phyloP scores from a whole-genome alignment of 92 coral and sea anemone species.

The Bergia puertoricense region DNA sequence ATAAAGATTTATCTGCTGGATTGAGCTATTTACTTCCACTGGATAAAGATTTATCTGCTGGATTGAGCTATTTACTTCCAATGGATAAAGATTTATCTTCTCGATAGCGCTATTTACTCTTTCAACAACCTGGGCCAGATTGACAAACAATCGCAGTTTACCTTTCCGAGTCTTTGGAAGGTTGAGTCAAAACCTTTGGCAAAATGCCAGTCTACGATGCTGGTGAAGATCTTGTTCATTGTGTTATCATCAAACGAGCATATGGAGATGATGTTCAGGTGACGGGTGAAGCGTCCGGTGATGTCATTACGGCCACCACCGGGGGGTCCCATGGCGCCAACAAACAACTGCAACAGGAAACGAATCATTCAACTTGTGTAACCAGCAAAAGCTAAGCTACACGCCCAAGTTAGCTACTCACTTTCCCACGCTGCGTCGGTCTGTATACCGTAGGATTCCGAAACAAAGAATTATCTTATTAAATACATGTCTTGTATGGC shows the following conservation, averaged over 20 bases:
- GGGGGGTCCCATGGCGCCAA: conserved; percentile 99
- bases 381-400: no score
- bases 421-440: no score
- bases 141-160: conserved; percentile 10
- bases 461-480: neutral
- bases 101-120: neutral
- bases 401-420: no score
- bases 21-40: neutral
- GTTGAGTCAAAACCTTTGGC: conserved; percentile 97
- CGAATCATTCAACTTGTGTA: neutral
- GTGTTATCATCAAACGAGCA: conserved; percentile 99
- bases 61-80: neutral
- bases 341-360: conserved; percentile 75
- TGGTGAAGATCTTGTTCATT: conserved; percentile 93
- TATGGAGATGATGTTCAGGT: conserved; percentile 90
- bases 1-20: neutral
- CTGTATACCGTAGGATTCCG: no score
- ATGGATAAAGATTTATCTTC: neutral
- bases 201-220: conserved; percentile 98
- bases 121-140: neutral
- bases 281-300: conserved; percentile 96
- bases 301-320: conserved; percentile 99
- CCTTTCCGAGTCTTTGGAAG: conserved; percentile 96
- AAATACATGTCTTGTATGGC: no score
- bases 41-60: neutral